A percentile compares a stretch with the other conserved stretches of the same genome.
Evolutionary conservation across 2,888 invertebrate genomes (phyloP).

Genomic region (Himalopsyche anomala): DNA sequence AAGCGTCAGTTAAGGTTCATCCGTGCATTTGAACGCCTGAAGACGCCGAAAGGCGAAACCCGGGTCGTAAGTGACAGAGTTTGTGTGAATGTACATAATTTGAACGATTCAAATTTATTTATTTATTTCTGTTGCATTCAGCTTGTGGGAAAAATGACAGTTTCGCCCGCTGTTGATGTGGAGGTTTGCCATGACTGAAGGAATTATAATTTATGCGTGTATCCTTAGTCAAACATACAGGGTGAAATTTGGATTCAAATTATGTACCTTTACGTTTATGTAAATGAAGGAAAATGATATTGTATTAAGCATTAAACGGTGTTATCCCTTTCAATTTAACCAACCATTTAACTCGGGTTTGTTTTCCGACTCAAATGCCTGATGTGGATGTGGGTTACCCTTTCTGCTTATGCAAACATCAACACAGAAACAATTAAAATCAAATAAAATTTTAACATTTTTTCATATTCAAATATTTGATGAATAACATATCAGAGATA

Average conservation of each 20-base stretch:
- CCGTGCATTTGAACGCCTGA: too few species aligned
- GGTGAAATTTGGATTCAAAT: neutral
- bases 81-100: too few species aligned
- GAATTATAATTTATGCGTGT: constrained; percentile 8
- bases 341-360: constrained; percentile 52
- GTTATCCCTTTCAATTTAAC: constrained; percentile 59
- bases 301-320: constrained; percentile 29
- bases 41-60: too few species aligned
- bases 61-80: too few species aligned
- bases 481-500: too few species aligned
- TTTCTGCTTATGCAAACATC: neutral
- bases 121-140: too few species aligned
- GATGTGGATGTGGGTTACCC: neutral
- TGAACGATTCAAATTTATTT: too few species aligned
- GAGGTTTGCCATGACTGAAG: neutral
- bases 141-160: too few species aligned
- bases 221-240: neutral
- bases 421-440: constrained; percentile 21
- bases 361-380: constrained; percentile 2
- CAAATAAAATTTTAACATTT: neutral
- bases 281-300: constrained; percentile 16
- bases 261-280: neutral
- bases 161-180: too few species aligned
- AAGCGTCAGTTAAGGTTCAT: too few species aligned
- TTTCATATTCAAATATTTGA: neutral